Conservation (phyloP, 2,888 invertebrate genomes). For the Synanthedon myopaeformis region DNA sequence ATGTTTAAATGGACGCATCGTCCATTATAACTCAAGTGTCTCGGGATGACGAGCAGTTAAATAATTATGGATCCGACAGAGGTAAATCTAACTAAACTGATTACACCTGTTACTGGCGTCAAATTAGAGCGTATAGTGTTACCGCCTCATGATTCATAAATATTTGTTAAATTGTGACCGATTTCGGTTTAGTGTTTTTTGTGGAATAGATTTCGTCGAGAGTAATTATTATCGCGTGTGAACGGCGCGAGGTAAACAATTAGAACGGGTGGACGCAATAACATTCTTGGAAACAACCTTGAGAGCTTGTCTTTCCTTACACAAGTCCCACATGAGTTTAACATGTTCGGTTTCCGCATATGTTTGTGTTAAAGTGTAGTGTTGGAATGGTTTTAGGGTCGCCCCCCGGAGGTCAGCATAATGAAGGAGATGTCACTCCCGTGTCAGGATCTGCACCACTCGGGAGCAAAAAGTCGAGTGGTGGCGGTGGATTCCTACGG, state of each 20-base stretch:
- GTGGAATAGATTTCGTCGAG: constrained; percentile 18
- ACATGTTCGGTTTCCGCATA: constrained; percentile 17
- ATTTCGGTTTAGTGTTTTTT: constrained; percentile 25
- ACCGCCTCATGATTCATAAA: constrained; percentile 49
- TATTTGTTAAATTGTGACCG: constrained; percentile 42
- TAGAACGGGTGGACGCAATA: constrained; percentile 55
- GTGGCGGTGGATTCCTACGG: constrained; percentile 81
- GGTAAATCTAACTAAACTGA: constrained; percentile 75
- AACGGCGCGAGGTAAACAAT: constrained; percentile 55
- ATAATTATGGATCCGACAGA: constrained; percentile 92
- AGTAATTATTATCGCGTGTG: constrained; percentile 32
- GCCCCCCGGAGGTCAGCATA: constrained; percentile 67
- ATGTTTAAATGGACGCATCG: constrained; percentile 93
- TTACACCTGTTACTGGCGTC: constrained; percentile 68
- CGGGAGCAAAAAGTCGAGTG: constrained; percentile 57
- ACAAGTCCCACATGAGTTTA: constrained; percentile 24
- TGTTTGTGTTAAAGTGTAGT: constrained; percentile 10
- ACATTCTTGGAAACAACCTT: constrained; percentile 55
- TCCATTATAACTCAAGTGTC: constrained; percentile 99
- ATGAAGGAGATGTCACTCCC: constrained; percentile 65
- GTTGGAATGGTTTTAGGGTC: constrained; percentile 54
- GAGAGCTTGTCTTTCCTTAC: constrained; percentile 38
- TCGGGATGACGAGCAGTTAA: constrained; percentile 96
- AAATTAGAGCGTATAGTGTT: constrained; percentile 66
- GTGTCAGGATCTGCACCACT: constrained; percentile 61